phyloP scores from a whole-genome alignment of 2,113 vertebrate genomes.

The Festucalex cinctus region DNA sequence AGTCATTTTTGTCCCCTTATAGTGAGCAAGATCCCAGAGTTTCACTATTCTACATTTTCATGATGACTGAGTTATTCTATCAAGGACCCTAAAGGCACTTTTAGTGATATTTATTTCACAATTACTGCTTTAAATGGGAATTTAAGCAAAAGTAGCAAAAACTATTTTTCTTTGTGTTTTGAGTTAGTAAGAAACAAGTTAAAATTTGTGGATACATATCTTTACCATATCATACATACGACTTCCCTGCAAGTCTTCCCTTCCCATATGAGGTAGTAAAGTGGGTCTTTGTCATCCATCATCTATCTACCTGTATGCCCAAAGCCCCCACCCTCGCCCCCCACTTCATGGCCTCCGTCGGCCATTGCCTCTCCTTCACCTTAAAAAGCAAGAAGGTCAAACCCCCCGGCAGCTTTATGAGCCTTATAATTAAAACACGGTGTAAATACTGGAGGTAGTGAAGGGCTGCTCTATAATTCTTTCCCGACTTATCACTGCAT shows the following conservation, averaged over 20 bases:
- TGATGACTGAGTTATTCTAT: neutral
- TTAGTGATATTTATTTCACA: neutral
- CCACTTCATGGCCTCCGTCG: conserved; percentile 40
- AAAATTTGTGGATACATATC: neutral
- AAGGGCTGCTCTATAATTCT: conserved; percentile 71
- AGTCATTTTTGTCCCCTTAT: neutral
- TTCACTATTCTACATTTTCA: neutral
- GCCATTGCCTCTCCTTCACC: conserved; percentile 71
- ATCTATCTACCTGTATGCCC: conserved; percentile 20
- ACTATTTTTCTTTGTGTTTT: neutral
- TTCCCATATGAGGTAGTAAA: conserved; percentile 6
- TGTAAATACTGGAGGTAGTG: conserved; percentile 73
- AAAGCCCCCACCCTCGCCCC: neutral
- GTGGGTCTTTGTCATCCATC: conserved; percentile 11
- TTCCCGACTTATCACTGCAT: conserved; percentile 65
- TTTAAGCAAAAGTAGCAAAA: neutral
- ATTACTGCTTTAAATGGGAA: neutral
- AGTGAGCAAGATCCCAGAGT: neutral
- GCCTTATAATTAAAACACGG: conserved; percentile 79
- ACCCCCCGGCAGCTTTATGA: conserved; percentile 70
- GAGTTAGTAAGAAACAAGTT: neutral
- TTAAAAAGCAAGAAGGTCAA: conserved; percentile 71
- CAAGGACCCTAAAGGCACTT: neutral
- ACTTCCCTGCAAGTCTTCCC: neutral
- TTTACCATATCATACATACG: neutral